Percentiles rank a stretch among this genome's conserved stretches.
Evolutionary conservation across 2,888 invertebrate genomes (phyloP).

Genomic region (Danaus chrysippus): DNA sequence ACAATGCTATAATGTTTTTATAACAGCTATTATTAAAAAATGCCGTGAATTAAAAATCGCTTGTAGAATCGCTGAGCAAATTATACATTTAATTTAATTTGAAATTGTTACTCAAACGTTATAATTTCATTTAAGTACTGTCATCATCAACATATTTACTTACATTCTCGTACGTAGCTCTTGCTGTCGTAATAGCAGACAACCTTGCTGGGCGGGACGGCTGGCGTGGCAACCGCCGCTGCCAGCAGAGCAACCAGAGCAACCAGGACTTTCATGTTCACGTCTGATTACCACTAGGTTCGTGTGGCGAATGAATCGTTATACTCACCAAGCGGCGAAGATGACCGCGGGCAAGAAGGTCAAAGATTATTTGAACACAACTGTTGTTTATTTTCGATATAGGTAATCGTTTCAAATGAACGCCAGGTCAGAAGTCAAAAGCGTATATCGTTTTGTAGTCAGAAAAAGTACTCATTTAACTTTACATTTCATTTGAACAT

Average conservation of each 20-base stretch:
- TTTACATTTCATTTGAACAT: too few relatives aligned
- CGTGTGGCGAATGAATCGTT: conserved; percentile 59
- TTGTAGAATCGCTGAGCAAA: conserved; percentile 14
- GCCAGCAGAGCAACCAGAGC: conserved; percentile 51
- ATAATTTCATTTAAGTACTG: not conserved
- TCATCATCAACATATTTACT: conserved; percentile 43
- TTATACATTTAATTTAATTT: not conserved
- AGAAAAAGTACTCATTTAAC: too few relatives aligned
- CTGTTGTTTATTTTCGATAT: conserved; percentile 26
- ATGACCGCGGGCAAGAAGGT: conserved; percentile 34
- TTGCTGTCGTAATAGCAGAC: conserved; percentile 86
- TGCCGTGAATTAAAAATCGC: too few relatives aligned
- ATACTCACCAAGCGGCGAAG: conserved; percentile 29
- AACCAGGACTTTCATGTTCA: conserved; percentile 53
- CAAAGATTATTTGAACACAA: conserved; percentile 37
- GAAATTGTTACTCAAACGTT: not conserved
- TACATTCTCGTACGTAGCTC: conserved; percentile 84
- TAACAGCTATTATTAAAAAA: too few relatives aligned
- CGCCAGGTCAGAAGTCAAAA: conserved; percentile 24
- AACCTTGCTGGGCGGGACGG: conserved; percentile 77
- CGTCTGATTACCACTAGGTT: conserved; percentile 57
- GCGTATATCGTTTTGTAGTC: not conserved
- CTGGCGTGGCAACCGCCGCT: conserved; percentile 53
- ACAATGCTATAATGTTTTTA: too few relatives aligned
- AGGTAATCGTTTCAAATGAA: conserved; percentile 27